Conservation (phyloP, 2,888 invertebrate species). For the Malachius bipustulatus region DNA sequence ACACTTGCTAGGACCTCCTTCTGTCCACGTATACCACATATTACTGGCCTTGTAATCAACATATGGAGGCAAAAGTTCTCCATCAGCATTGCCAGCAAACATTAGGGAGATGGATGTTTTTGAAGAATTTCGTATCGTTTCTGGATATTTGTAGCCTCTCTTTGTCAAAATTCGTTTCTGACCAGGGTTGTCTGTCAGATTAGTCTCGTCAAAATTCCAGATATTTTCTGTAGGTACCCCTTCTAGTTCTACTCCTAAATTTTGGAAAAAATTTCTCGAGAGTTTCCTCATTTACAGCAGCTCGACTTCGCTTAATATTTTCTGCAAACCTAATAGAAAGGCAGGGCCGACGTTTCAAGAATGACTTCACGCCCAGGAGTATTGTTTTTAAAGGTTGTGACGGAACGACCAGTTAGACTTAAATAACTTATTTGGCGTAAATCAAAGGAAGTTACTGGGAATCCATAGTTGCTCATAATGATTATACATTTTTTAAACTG, state of each 20-base stretch:
- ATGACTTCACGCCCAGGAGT: not conserved
- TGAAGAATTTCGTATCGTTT: not conserved
- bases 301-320: not conserved
- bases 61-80: not conserved
- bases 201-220: slow-evolving; percentile 1
- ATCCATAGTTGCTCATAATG: too few species aligned
- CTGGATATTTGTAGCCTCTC: not conserved
- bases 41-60: not conserved
- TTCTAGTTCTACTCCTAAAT: not conserved
- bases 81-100: not conserved
- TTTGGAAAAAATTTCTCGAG: not conserved
- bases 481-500: too few species aligned
- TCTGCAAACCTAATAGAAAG: not conserved
- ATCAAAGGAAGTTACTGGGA: too few species aligned
- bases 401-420: too few species aligned
- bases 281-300: not conserved
- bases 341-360: not conserved
- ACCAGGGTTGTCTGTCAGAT: not conserved
- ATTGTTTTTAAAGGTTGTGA: slow-evolving; percentile 1
- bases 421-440: too few species aligned
- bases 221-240: not conserved
- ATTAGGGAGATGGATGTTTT: not conserved
- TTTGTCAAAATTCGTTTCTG: not conserved
- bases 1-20: not conserved
- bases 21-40: slow-evolving; percentile 1